A percentile compares a stretch with the other conserved stretches of the same genome.
These are phyloP conservation scores for Trichogramma pretiosum DNA, from an alignment of 1,140 invertebrate species.

Conservation along the genomic window DNA sequence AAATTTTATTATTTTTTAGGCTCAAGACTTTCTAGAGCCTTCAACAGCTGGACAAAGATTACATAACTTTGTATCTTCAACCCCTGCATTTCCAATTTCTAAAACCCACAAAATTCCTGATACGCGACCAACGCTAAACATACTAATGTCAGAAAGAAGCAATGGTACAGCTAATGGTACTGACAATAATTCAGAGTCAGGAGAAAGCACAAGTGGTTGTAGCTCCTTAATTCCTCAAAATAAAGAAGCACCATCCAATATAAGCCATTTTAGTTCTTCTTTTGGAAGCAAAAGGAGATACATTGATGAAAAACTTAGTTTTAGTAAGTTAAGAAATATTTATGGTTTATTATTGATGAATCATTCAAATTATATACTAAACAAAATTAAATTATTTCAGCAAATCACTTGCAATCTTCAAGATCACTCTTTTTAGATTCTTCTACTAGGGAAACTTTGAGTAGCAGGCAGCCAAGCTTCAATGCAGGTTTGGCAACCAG, in stretches of 20 bases:
- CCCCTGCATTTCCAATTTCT: conserved; percentile 28
- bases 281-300: conserved; percentile 34
- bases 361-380: background rate
- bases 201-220: conserved; percentile 48
- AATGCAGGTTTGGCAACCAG: conserved; percentile 48
- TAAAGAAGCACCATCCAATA: conserved; percentile 31
- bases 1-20: conserved; percentile 23
- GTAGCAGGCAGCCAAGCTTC: conserved; percentile 48
- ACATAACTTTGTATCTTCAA: conserved; percentile 34
- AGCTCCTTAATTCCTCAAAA: conserved; percentile 46
- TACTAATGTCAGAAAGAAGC: conserved; percentile 30
- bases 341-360: background rate
- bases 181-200: conserved; percentile 46
- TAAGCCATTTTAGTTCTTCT: conserved; percentile 27
- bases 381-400: conserved; percentile 20
- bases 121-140: conserved; percentile 29
- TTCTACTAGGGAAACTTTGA: conserved; percentile 36
- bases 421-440: conserved; percentile 36
- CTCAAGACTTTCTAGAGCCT: conserved; percentile 33
- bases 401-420: conserved; percentile 36
- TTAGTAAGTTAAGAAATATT: conserved; percentile 26
- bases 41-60: conserved; percentile 30
- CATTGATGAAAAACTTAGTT: conserved; percentile 34
- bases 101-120: conserved; percentile 23
- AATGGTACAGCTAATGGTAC: conserved; percentile 38